Evolutionary conservation across 1,140 invertebrate genomes (phyloP).

Genomic region (Leptoteleia sp.): DNA sequence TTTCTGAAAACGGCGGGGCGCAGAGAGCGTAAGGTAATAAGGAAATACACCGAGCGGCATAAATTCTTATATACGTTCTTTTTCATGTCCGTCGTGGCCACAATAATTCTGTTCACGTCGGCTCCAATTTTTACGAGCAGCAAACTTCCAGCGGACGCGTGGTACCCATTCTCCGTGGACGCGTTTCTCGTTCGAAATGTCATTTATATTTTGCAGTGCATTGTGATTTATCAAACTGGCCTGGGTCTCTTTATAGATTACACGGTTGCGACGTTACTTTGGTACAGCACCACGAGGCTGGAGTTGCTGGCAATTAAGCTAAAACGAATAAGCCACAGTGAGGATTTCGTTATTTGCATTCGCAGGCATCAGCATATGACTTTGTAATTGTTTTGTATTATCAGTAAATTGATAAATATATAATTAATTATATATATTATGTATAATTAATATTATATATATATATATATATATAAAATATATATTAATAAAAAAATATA

Average conservation of each 20-base stretch:
- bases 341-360: slow-evolving; percentile 21
- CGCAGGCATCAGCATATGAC: slow-evolving; percentile 37
- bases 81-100: slow-evolving; percentile 21
- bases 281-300: slow-evolving; percentile 65
- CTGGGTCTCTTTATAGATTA: slow-evolving; percentile 66
- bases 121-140: slow-evolving; percentile 33
- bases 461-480: too few relatives aligned
- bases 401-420: too few relatives aligned
- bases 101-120: slow-evolving; percentile 26
- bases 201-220: slow-evolving; percentile 62
- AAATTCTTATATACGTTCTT: slow-evolving; percentile 43
- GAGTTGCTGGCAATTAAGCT: slow-evolving; percentile 64
- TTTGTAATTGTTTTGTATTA: too few relatives aligned
- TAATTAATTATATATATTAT: too few relatives aligned
- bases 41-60: slow-evolving; percentile 32
- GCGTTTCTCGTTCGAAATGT: slow-evolving; percentile 15
- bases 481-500: too few relatives aligned
- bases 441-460: too few relatives aligned
- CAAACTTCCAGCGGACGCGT: slow-evolving; percentile 39
- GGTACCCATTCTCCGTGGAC: slow-evolving; percentile 68
- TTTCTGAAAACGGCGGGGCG: slow-evolving; percentile 1
- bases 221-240: slow-evolving; percentile 61
- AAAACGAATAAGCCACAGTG: neutral
- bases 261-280: slow-evolving; percentile 66
- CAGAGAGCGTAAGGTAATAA: slow-evolving; percentile 20